Base-by-base conservation (phyloP, 2,888 invertebrate species). In the Odontocolon sp. region DNA sequence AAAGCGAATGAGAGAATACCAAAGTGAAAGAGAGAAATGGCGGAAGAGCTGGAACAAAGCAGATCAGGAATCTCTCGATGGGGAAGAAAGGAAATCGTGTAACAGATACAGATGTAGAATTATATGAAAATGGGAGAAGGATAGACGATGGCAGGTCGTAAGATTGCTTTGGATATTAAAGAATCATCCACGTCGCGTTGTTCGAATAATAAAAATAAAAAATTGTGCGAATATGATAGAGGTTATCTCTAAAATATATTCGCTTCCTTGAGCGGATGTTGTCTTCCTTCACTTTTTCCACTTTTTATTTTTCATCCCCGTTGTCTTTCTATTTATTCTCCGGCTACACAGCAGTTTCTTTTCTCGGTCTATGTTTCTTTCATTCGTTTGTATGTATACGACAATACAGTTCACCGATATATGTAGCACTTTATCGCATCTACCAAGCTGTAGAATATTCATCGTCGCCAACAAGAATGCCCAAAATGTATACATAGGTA, bases 81-180 rank as follows among this genome's bases (percentile, higher is more conserved):
- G n/a, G n/a, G 83, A 82, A 83, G 84, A 81, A 82, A 80, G 77
- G 40, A 76, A 61, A 70, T n/a, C 52, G 59, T 47, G 52, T 82
- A 82, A 82, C 83, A 84, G 82, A 81, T n/a, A 68, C 28, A 59
- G 36, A 67, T 66, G 21, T n/a, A 18, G 63, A 57, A 64, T 74
- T 50, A 64, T 56, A 61, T 56, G 50, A 33, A 31, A 42, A 64
- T 40, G 23, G 71, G 69, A 56, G 54, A 47, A 31, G 71, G 31
- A 68, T 23, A 59, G 31, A 56, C 70, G 56, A 70, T 61, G 56
- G 81, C 68, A 45, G 47, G 36, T 28, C 54, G 79, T 73, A 78
- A 80, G 72, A 86, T 84, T 83, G 82, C 79, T 80, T 80, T 74
- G 72, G 80, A 80, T 82, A 83, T 85, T 83, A 82, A 83, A 84